phyloP scores from a whole-genome alignment of 2,888 invertebrate genomes.

The Cryptocephalus moraei region DNA sequence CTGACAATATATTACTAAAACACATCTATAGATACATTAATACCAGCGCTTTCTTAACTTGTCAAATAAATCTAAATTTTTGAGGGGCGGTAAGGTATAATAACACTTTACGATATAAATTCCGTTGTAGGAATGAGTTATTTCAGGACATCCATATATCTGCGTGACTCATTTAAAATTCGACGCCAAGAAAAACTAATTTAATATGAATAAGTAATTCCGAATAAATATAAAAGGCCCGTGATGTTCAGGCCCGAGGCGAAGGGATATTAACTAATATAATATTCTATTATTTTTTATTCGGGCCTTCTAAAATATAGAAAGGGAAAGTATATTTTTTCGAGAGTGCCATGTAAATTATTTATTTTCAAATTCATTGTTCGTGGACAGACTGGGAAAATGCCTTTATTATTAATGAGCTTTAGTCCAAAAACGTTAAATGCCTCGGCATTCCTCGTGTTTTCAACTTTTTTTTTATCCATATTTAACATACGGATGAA shows the following conservation, averaged over 20 bases:
- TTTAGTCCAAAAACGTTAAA: constrained; percentile 4
- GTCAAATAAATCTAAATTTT: neutral
- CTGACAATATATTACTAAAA: too few species aligned
- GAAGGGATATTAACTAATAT: constrained; percentile 38
- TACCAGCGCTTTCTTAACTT: neutral
- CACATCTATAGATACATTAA: too few species aligned
- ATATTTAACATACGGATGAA: neutral
- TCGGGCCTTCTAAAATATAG: constrained; percentile 24
- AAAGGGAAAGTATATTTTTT: constrained; percentile 37
- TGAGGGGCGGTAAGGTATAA: neutral
- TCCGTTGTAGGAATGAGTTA: neutral
- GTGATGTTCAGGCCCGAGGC: constrained; percentile 25
- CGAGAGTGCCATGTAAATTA: constrained; percentile 36
- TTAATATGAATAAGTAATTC: constrained; percentile 41
- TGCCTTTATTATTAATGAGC: constrained; percentile 26
- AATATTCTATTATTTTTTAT: constrained; percentile 34
- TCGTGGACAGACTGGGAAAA: constrained; percentile 25
- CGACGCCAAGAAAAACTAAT: constrained; percentile 39
- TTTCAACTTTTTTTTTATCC: constrained; percentile 1
- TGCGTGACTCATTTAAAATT: constrained; percentile 37
- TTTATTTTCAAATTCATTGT: constrained; percentile 39
- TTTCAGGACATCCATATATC: constrained; percentile 7
- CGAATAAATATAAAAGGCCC: constrained; percentile 37
- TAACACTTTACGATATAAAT: neutral
- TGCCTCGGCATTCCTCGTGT: constrained; percentile 6